Base-by-base conservation (phyloP, 2,888 invertebrate genomes). In the Isotomurus palustris region DNA sequence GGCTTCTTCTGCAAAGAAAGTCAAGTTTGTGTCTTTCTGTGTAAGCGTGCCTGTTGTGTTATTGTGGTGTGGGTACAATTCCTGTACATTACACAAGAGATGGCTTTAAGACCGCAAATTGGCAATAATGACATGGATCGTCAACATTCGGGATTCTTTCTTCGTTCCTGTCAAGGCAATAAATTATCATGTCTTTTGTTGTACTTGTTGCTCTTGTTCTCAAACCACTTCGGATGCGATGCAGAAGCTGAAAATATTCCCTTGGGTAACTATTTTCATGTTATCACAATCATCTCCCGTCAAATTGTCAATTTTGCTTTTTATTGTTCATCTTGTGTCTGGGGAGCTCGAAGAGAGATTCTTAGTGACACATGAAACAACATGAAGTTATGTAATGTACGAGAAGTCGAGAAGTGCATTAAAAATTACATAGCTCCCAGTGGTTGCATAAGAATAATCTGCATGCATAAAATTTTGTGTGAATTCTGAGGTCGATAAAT, bases 171-270 rank as follows among this genome's bases (percentile, higher is more conserved):
- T 49, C 48, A 29, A 49, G 28, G 32, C 48, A 49, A 49, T 49
- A 49, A 49, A 49, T 49, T 49, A 49, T 49, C 48, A 49, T 49
- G 48, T 49, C 56, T 58, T 58, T 56, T 58, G 51, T 56, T 62
- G 56, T 58, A 62, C 62, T 62, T 62, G 62, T 62, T 62, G 62
- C 62, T 62, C 41, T 32, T 50, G 41, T 56, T 53, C 60, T 56
- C 38, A 17, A 8, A 49, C 17, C 19, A 29, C 3, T 5, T 49
- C 19, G 48, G 32, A 17, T 27, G 19, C 25, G 19, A 43, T 44
- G 53, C 56, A 28, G 60, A 61, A 22, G 62, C 62, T 49, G 58
- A 63, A 41, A 67, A 64, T 51, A 67, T 67, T 43, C 64, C 66
- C 43, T 60, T 67, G 58, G 66, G 66, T 66, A 53, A 54, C 58